phyloP scores from a whole-genome alignment of 2,113 vertebrate species.

The Circaetus gallicus region DNA sequence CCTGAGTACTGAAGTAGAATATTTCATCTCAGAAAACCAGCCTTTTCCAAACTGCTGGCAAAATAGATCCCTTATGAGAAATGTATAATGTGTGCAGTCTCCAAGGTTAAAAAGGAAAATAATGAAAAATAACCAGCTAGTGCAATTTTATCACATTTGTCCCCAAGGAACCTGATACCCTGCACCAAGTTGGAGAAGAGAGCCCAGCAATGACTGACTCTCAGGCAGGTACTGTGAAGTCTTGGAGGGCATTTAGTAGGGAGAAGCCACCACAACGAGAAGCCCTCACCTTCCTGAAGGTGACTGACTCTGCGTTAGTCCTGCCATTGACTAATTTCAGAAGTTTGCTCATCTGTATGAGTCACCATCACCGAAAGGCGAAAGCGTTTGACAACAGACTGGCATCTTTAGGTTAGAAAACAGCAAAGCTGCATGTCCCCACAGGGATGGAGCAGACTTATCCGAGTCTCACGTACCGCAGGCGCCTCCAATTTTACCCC shows the following conservation, averaged over 20 bases:
- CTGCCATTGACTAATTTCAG: neutral
- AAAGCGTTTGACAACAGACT: neutral
- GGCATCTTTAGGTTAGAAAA: neutral
- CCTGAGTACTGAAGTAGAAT: neutral
- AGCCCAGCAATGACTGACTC: neutral
- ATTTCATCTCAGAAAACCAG: neutral
- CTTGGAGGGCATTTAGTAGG: neutral
- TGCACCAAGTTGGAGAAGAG: neutral
- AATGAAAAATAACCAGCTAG: neutral
- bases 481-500: neutral
- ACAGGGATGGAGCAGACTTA: neutral
- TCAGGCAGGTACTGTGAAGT: neutral
- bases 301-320: accelerated
- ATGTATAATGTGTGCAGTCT: neutral
- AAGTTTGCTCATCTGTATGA: neutral
- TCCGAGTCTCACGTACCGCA: accelerated
- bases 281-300: neutral
- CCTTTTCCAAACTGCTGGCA: slow-evolving; percentile 13
- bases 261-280: neutral
- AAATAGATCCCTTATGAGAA: slow-evolving; percentile 1
- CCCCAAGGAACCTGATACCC: neutral
- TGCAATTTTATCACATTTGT: neutral
- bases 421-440: neutral
- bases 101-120: neutral
- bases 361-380: accelerated